A percentile compares a stretch with the other conserved stretches of the same genome.
phyloP scores from a whole-genome alignment of 2,888 invertebrate species.

The Cacoxenus indagator region DNA sequence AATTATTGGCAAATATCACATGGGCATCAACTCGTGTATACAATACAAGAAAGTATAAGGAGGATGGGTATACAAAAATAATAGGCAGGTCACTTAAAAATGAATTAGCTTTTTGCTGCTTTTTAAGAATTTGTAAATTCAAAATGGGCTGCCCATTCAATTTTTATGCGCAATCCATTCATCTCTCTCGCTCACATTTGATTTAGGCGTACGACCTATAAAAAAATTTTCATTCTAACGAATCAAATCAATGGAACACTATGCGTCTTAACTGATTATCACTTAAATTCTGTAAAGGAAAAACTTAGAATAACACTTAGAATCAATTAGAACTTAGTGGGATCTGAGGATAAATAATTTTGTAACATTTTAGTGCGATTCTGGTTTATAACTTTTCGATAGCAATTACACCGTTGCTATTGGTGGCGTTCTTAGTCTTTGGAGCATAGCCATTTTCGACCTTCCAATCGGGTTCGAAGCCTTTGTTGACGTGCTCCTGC shows the following conservation, averaged over 20 bases:
- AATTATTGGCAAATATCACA: slow-evolving; percentile 53
- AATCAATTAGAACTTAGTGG: not conserved
- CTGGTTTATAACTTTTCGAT: slow-evolving; percentile 45
- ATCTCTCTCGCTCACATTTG: slow-evolving; percentile 56
- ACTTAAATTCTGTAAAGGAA: not conserved
- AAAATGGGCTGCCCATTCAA: slow-evolving; percentile 44
- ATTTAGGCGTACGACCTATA: too few relatives aligned
- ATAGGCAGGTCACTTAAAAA: slow-evolving; percentile 30
- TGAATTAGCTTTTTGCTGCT: not conserved
- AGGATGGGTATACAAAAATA: slow-evolving; percentile 58
- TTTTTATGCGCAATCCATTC: slow-evolving; percentile 67
- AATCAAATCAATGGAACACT: not conserved
- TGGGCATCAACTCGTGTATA: not conserved
- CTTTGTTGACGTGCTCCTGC: slow-evolving; percentile 55
- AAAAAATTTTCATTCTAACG: too few relatives aligned
- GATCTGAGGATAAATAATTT: not conserved
- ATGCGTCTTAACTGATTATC: not conserved
- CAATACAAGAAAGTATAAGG: slow-evolving; percentile 36
- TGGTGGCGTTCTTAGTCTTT: slow-evolving; percentile 12
- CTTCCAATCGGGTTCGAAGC: slow-evolving; percentile 64
- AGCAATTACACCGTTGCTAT: slow-evolving; percentile 34
- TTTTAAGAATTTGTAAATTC: not conserved
- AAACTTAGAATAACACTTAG: slow-evolving; percentile 1
- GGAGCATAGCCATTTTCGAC: slow-evolving; percentile 49
- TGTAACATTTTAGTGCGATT: slow-evolving; percentile 3